phyloP scores from a whole-genome alignment of 2,797 vertebrate genomes.

The Salarias fasciatus region DNA sequence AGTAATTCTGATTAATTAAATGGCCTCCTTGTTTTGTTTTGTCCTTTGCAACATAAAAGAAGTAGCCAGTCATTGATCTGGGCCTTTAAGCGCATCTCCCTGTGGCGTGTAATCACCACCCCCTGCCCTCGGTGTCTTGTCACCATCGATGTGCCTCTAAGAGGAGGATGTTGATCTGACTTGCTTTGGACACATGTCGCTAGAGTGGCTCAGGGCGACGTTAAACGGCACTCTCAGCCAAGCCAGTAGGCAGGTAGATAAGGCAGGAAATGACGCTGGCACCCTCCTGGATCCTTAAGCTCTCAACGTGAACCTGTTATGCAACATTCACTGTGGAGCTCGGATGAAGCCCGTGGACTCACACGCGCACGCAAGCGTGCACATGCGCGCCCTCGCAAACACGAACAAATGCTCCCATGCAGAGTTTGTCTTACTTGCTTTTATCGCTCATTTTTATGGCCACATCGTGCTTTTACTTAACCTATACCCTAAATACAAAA shows the following conservation, averaged over 20 bases:
- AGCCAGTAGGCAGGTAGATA: slow-evolving; percentile 59
- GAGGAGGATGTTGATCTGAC: slow-evolving; percentile 60
- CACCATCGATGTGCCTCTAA: slow-evolving; percentile 52
- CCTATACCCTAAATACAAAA: no score
- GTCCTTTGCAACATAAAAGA: slow-evolving; percentile 6
- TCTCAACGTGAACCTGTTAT: slow-evolving; percentile 73
- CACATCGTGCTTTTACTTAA: no score
- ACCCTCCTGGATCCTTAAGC: slow-evolving; percentile 76
- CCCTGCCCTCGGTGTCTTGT: slow-evolving; percentile 39
- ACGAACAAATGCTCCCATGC: slow-evolving; percentile 31
- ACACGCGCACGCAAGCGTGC: slow-evolving; percentile 30
- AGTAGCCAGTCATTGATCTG: slow-evolving; percentile 39
- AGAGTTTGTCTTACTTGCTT: slow-evolving; percentile 37
- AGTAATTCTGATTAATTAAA: slow-evolving; percentile 32
- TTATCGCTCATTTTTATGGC: neutral
- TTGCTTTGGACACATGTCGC: slow-evolving; percentile 57
- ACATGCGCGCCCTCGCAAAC: slow-evolving; percentile 17
- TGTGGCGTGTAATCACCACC: slow-evolving; percentile 43
- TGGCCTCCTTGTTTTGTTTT: slow-evolving; percentile 11
- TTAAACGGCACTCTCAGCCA: slow-evolving; percentile 49
- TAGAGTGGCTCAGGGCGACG: slow-evolving; percentile 52
- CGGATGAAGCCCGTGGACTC: slow-evolving; percentile 37
- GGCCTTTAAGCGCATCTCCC: slow-evolving; percentile 37
- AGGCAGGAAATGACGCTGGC: slow-evolving; percentile 65
- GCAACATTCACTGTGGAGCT: slow-evolving; percentile 62